phyloP scores from a whole-genome alignment of 2,888 invertebrate genomes.

The Sialis fuliginosa region DNA sequence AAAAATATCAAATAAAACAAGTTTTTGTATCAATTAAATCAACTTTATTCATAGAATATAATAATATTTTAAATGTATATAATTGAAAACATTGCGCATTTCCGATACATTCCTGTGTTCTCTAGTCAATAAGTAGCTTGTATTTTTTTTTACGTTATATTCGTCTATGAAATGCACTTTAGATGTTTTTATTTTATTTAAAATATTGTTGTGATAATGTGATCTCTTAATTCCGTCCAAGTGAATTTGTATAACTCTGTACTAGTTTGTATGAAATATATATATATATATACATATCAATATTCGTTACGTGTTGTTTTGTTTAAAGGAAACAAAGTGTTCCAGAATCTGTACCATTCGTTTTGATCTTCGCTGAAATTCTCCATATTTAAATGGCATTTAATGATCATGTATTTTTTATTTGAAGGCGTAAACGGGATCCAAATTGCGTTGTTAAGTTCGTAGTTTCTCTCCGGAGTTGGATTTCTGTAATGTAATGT shows the following conservation, averaged over 20 bases:
- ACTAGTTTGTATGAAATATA: neutral
- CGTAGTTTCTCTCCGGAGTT: constrained; percentile 19
- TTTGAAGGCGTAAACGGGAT: constrained; percentile 19
- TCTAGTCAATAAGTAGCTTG: no score
- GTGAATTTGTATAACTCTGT: no score
- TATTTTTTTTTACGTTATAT: no score
- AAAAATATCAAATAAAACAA: no score
- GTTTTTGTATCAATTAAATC: no score
- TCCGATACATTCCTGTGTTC: no score
- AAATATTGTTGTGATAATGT: no score
- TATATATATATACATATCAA: neutral
- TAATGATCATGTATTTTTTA: constrained; percentile 25
- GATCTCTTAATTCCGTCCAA: neutral
- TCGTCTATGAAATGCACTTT: no score
- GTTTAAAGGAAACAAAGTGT: constrained; percentile 20
- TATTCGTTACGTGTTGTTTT: constrained; percentile 7
- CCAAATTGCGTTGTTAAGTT: constrained; percentile 23
- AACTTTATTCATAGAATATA: no score
- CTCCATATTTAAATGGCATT: constrained; percentile 20
- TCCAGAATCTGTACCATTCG: constrained; percentile 25
- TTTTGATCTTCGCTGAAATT: constrained; percentile 12
- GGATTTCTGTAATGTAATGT: constrained; percentile 26
- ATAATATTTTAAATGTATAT: no score
- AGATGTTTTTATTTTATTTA: no score
- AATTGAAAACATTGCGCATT: no score